These are phyloP conservation scores for Cephalotes varians DNA, from an alignment of 2,888 invertebrate species.

Conservation along the genomic window DNA sequence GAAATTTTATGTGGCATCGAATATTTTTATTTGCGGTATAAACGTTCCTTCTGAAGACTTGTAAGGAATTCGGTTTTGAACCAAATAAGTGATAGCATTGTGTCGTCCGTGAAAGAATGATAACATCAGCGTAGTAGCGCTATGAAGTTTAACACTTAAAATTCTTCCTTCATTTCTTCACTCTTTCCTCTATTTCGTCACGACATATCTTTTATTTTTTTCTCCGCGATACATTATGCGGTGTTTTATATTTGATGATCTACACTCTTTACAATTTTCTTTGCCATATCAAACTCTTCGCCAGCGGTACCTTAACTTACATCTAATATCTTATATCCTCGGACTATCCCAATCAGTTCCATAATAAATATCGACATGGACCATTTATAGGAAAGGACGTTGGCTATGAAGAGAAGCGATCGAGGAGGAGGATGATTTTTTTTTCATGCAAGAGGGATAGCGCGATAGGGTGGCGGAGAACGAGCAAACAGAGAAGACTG, in stretches of 20 bases:
- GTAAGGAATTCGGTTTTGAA: background rate
- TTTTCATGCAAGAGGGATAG: slow-evolving; percentile 59
- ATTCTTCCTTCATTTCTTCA: background rate
- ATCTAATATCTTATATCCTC: slow-evolving; percentile 44
- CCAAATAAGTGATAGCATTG: background rate
- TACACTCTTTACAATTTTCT: background rate
- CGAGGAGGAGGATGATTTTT: slow-evolving; percentile 59
- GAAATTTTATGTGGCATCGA: background rate
- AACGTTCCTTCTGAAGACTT: background rate
- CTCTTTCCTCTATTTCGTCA: too few relatives aligned
- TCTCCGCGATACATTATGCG: background rate
- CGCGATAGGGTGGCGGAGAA: slow-evolving; percentile 35
- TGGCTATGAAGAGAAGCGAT: slow-evolving; percentile 24
- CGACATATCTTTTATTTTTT: background rate
- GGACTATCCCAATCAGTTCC: slow-evolving; percentile 36
- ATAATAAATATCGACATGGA: slow-evolving; percentile 74
- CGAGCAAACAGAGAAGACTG: slow-evolving; percentile 55
- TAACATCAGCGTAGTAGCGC: background rate
- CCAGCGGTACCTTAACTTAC: background rate
- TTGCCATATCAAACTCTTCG: slow-evolving; percentile 16
- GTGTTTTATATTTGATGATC: background rate
- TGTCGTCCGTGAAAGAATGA: background rate
- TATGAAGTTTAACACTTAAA: background rate
- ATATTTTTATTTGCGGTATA: background rate
- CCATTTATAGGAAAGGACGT: slow-evolving; percentile 66